A percentile compares a stretch with the other conserved stretches of the same genome.
Evolutionary conservation across 2,113 vertebrate species (phyloP).

Genomic region (Xenus cinereus): DNA sequence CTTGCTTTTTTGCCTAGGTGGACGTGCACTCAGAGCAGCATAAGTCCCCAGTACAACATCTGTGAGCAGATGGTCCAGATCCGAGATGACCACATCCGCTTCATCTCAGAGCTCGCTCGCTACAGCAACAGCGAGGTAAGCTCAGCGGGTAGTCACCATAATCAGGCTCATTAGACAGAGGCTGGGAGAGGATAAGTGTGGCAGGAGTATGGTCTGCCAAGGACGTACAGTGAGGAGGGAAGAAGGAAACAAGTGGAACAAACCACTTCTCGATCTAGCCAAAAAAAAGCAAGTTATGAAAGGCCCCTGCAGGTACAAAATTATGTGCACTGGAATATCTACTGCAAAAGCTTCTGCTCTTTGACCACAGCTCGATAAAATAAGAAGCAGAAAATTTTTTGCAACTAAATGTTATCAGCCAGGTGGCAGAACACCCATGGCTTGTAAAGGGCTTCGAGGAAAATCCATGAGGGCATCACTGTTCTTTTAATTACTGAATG

Average conservation of each 20-base stretch:
- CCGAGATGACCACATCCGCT: slow-evolving; percentile 97
- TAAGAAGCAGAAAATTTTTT: not conserved
- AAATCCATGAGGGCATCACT: not conserved
- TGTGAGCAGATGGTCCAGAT: slow-evolving; percentile 99
- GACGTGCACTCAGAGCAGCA: slow-evolving; percentile 98
- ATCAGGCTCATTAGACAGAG: accelerated
- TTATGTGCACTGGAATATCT: not conserved
- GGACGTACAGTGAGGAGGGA: accelerated
- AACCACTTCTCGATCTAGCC: not conserved
- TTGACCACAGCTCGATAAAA: not conserved
- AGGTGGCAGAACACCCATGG: not conserved
- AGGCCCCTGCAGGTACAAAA: not conserved
- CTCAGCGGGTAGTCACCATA: not conserved
- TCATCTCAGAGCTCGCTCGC: slow-evolving; percentile 97
- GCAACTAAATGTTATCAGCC: not conserved
- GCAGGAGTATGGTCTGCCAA: not conserved
- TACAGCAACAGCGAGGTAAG: slow-evolving; percentile 98
- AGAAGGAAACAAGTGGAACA: not conserved
- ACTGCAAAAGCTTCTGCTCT: not conserved
- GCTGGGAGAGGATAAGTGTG: not conserved
- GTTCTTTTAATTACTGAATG: not conserved
- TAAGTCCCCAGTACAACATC: slow-evolving; percentile 99
- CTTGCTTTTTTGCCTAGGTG: slow-evolving; percentile 81
- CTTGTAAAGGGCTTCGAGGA: not conserved
- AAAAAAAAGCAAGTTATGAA: not conserved